Percentiles rank a stretch among this genome's conserved stretches.
Conservation (phyloP, 2,888 invertebrate genomes). For the Meganola albula region DNA sequence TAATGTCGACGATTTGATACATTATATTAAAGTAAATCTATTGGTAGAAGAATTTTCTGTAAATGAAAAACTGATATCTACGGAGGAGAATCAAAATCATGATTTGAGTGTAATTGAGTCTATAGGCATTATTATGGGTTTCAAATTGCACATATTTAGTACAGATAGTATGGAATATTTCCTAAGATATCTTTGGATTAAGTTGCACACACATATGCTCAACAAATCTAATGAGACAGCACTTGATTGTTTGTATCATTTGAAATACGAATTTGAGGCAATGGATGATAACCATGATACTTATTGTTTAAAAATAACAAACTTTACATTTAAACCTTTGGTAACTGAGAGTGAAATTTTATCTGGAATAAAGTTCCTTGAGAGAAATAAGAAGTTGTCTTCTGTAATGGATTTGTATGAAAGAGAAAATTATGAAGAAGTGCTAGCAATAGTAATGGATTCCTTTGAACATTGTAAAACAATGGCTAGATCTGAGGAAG, state of each 20-base stretch:
- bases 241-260: conserved; percentile 61
- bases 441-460: conserved; percentile 81
- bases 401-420: conserved; percentile 83
- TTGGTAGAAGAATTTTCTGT: conserved; percentile 61
- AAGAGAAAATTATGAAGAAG: conserved; percentile 80
- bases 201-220: conserved; percentile 58
- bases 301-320: conserved; percentile 48
- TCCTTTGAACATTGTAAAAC: conserved; percentile 79
- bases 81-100: conserved; percentile 44
- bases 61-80: conserved; percentile 49
- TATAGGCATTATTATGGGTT: conserved; percentile 52
- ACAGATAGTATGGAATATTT: conserved; percentile 53
- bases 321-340: conserved; percentile 59
- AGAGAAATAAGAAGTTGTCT: conserved; percentile 76
- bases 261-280: conserved; percentile 62
- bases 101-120: conserved; percentile 54
- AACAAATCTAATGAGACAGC: conserved; percentile 62
- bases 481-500: conserved; percentile 59
- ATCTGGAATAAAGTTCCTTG: conserved; percentile 57
- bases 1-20: conserved; percentile 49
- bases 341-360: conserved; percentile 55
- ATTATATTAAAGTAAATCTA: conserved; percentile 56
- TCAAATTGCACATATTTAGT: conserved; percentile 58
- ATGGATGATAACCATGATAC: conserved; percentile 57
- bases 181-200: conserved; percentile 62